These are phyloP conservation scores for Podargus strigoides DNA, from an alignment of 2,797 vertebrate species.

Conservation along the genomic window DNA sequence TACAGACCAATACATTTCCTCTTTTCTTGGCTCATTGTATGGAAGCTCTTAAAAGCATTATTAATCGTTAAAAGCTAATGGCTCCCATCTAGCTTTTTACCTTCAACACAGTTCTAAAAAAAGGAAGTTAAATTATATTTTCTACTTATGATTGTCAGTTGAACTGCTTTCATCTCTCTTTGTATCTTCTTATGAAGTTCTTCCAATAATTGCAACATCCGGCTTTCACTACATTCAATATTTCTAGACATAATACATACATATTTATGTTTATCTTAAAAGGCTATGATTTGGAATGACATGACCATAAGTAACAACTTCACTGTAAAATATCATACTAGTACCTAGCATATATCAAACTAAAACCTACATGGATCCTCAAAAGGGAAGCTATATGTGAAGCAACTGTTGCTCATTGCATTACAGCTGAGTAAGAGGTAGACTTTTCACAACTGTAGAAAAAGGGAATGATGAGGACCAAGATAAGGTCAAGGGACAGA, in stretches of 20 bases:
- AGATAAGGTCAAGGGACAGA: not conserved
- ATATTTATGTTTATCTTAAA: not conserved
- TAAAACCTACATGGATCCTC: not conserved
- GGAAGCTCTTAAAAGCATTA: slow-evolving; percentile 30
- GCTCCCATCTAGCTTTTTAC: slow-evolving; percentile 15
- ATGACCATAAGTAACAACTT: not conserved
- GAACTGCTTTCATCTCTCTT: not conserved
- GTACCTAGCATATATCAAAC: not conserved
- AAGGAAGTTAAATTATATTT: slow-evolving; percentile 8
- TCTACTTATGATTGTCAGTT: slow-evolving; percentile 4
- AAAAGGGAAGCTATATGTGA: not conserved
- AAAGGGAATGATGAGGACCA: not conserved
- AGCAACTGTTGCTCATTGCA: not conserved
- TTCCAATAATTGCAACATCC: not conserved
- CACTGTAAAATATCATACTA: not conserved
- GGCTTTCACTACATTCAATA: not conserved
- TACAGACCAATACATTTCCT: not conserved
- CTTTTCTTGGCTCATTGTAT: not conserved
- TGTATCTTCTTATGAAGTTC: not conserved
- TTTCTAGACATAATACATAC: not conserved
- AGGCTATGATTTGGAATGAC: not conserved
- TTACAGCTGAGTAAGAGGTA: not conserved
- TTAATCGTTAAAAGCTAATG: slow-evolving; percentile 49
- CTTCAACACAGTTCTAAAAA: slow-evolving; percentile 1
- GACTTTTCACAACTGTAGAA: not conserved